Evolutionary conservation across 1,140 invertebrate species (phyloP).

Genomic region (Meloidogyne hapla): DNA sequence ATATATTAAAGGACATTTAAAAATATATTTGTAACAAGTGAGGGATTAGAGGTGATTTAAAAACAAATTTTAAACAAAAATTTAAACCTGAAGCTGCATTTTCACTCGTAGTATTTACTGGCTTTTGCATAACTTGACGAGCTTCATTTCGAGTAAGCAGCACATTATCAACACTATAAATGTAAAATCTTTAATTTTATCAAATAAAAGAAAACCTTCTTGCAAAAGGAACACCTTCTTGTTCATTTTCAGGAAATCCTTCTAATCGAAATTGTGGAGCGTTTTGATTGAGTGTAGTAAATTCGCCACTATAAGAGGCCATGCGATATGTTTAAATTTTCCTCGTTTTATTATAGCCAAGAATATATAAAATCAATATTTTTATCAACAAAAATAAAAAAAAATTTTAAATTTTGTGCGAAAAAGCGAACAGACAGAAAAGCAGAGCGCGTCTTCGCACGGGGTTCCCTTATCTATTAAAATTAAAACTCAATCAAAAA

Average conservation of each 20-base stretch:
- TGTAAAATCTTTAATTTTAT: neutral
- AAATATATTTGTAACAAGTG: too few relatives aligned
- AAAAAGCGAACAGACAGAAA: too few relatives aligned
- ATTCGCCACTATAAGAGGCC: neutral
- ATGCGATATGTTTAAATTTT: neutral
- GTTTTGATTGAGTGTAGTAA: neutral
- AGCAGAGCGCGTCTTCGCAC: too few relatives aligned
- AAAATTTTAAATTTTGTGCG: too few relatives aligned
- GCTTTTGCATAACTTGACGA: neutral
- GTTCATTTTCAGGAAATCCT: neutral
- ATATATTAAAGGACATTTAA: too few relatives aligned
- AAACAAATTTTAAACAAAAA: neutral
- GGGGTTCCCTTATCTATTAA: too few relatives aligned
- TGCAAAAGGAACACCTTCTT: slow-evolving; percentile 1
- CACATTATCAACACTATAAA: neutral
- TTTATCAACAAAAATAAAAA: too few relatives aligned
- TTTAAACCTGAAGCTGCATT: neutral
- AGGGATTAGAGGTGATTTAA: too few relatives aligned
- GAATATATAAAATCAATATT: neutral
- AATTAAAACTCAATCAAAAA: too few relatives aligned
- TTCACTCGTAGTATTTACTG: neutral
- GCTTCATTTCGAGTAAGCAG: neutral
- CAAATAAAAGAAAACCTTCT: neutral
- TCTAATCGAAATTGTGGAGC: neutral
- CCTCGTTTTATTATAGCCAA: neutral